Evolutionary conservation across 2,888 invertebrate genomes (phyloP).

Genomic region (Pomacea canaliculata): DNA sequence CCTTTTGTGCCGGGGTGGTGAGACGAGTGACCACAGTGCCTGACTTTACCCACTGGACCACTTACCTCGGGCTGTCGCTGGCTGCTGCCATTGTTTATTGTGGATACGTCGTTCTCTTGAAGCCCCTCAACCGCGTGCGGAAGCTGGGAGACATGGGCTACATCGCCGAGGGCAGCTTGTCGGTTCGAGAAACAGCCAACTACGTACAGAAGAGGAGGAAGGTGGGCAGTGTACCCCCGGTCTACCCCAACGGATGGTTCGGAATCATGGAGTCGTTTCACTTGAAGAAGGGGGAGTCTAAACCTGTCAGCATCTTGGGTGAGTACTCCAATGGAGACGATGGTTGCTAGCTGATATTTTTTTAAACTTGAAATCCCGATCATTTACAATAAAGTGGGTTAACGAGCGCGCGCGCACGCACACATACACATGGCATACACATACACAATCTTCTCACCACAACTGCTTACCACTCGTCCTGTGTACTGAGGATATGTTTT

Average conservation of each 20-base stretch:
- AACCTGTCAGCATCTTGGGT: slow-evolving; percentile 77
- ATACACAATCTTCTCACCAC: no score
- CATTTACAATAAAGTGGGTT: no score
- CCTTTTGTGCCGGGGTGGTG: slow-evolving; percentile 32
- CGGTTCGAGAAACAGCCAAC: slow-evolving; percentile 61
- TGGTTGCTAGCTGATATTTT: no score
- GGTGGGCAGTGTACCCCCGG: slow-evolving; percentile 81
- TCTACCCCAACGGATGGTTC: slow-evolving; percentile 93
- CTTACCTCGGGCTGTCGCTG: slow-evolving; percentile 40
- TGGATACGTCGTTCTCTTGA: slow-evolving; percentile 49
- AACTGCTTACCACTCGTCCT: no score
- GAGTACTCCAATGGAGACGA: slow-evolving; percentile 39
- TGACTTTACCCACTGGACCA: slow-evolving; percentile 42
- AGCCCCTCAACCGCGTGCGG: slow-evolving; percentile 58
- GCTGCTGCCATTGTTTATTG: slow-evolving; percentile 36
- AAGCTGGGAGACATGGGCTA: slow-evolving; percentile 64
- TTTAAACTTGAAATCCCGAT: no score
- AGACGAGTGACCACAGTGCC: slow-evolving; percentile 31
- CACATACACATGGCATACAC: no score
- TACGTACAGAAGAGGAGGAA: slow-evolving; percentile 71
- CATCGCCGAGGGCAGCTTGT: slow-evolving; percentile 54
- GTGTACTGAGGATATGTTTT: no score
- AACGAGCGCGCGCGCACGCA: no score
- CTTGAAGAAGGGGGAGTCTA: slow-evolving; percentile 67
- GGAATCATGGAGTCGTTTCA: slow-evolving; percentile 79